These are phyloP conservation scores for Monopis laevigella DNA, from an alignment of 2,888 invertebrate species.

Conservation along the genomic window DNA sequence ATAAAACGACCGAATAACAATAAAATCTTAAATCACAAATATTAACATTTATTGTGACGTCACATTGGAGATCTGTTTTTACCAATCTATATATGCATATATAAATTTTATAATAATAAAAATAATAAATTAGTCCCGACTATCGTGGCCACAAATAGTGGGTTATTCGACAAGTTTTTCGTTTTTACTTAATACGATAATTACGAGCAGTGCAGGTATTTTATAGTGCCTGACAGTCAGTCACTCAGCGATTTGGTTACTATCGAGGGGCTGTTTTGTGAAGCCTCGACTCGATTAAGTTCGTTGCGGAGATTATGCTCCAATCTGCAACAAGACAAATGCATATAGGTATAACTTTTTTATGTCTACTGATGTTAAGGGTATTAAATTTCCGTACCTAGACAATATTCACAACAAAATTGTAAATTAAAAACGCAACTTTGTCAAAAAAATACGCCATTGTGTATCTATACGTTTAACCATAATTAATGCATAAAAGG, in stretches of 20 bases:
- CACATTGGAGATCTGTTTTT: constrained; percentile 60
- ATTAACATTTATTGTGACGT: constrained; percentile 51
- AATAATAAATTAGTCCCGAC: constrained; percentile 30
- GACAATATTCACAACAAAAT: no score
- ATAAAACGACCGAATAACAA: constrained; percentile 45
- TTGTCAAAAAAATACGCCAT: no score
- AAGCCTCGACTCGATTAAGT: constrained; percentile 53
- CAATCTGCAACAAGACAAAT: constrained; percentile 50
- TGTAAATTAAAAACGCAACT: no score
- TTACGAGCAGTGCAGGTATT: constrained; percentile 53
- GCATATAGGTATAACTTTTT: constrained; percentile 6
- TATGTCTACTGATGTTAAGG: background rate
- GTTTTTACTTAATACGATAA: constrained; percentile 37
- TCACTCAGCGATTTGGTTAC: constrained; percentile 49
- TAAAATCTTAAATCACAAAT: constrained; percentile 46
- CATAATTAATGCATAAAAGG: no score
- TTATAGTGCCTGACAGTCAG: constrained; percentile 45
- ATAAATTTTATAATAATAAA: constrained; percentile 35
- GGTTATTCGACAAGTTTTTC: constrained; percentile 41
- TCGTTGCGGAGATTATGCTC: constrained; percentile 43
- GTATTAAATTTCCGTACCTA: no score
- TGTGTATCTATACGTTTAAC: no score
- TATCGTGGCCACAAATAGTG: constrained; percentile 61
- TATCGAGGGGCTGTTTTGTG: constrained; percentile 43
- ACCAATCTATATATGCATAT: constrained; percentile 61